Percentiles rank a stretch among this genome's conserved stretches.
phyloP scores from a whole-genome alignment of 1,140 invertebrate genomes.

The Bombus soroeensis region DNA sequence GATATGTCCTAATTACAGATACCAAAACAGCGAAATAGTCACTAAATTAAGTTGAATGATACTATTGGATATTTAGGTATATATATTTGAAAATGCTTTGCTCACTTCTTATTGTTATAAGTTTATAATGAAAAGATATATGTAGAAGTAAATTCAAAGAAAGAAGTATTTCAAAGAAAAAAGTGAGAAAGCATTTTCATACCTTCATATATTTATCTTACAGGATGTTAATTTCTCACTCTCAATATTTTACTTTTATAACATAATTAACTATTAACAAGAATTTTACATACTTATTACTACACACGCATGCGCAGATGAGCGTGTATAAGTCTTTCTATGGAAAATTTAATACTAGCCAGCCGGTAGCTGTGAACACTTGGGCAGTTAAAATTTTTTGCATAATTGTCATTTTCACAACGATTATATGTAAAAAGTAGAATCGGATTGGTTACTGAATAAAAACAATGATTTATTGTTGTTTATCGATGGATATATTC shows the following conservation, averaged over 20 bases:
- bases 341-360: conserved; percentile 68
- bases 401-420: conserved; percentile 52
- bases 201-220: conserved; percentile 48
- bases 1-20: not conserved
- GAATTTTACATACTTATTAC: conserved; percentile 56
- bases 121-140: conserved; percentile 9
- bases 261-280: conserved; percentile 61
- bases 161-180: conserved; percentile 13
- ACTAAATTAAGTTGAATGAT: not conserved
- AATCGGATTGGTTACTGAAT: conserved; percentile 28
- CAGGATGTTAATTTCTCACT: conserved; percentile 49
- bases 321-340: conserved; percentile 50
- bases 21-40: not conserved
- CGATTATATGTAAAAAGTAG: conserved; percentile 48
- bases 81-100: not conserved
- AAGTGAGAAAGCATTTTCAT: conserved; percentile 10
- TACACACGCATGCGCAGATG: conserved; percentile 15
- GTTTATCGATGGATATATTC: not conserved
- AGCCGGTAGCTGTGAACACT: conserved; percentile 77
- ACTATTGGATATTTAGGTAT: not conserved
- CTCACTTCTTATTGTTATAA: not conserved
- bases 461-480: not conserved
- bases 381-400: conserved; percentile 77
- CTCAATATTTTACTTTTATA: conserved; percentile 50
- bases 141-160: conserved; percentile 29